Conservation (phyloP, 2,113 vertebrate genomes). For the Corythornis vintsioides region DNA sequence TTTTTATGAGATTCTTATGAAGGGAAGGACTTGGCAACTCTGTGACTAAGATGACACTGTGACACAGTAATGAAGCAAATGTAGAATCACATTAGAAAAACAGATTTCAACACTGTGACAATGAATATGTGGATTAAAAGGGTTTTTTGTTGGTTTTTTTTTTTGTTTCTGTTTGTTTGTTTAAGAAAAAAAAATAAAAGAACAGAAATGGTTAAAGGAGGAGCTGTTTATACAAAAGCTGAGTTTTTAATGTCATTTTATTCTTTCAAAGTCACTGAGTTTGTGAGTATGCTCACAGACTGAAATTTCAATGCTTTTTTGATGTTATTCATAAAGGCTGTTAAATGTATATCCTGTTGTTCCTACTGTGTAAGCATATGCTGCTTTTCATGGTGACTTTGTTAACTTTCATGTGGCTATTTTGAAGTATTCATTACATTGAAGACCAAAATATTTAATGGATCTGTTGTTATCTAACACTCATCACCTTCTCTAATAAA, state of each 20-base stretch:
- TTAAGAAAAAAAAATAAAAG: neutral
- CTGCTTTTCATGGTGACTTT: neutral
- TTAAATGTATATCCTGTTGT: conserved; percentile 50
- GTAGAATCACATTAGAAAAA: neutral
- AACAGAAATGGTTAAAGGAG: neutral
- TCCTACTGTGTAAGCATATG: conserved; percentile 53
- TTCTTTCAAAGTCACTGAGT: conserved; percentile 23
- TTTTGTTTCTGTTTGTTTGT: too few relatives aligned
- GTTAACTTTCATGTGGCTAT: conserved; percentile 45
- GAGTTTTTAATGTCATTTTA: conserved; percentile 16
- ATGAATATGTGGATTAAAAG: neutral
- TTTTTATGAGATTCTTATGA: neutral
- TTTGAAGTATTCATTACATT: conserved; percentile 44
- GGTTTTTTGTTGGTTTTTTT: neutral
- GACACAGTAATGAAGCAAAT: neutral
- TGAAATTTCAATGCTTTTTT: conserved; percentile 33
- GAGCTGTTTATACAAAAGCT: neutral
- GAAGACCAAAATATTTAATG: conserved; percentile 37
- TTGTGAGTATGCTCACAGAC: neutral
- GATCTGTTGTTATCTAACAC: conserved; percentile 35
- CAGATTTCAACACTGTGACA: neutral
- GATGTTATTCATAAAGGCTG: conserved; percentile 30
- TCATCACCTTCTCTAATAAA: conserved; percentile 46
- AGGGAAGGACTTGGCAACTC: neutral
- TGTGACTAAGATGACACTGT: neutral